Evolutionary conservation across 92 coral and sea anemone species (phyloP), one percentile per base, ranked within the genome.

Genomic region (Epizoanthus stellaris): DNA sequence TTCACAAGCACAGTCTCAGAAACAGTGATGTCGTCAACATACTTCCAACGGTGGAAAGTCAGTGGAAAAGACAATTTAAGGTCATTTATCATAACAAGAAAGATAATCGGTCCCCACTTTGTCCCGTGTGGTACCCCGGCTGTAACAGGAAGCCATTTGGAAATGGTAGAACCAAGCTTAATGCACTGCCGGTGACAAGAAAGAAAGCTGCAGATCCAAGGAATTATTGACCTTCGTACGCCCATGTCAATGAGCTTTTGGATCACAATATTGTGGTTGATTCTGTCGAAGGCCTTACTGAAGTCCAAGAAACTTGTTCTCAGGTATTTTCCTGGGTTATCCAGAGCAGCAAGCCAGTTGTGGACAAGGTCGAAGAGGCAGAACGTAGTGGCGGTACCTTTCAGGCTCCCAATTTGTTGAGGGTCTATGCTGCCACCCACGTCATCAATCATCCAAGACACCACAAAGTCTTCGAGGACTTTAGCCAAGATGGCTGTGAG

Each of bases 391-490:
- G 82, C 54, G 14, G 64, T 57, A 8, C 82, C 49, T 65, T 23
- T 76, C 39, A 58, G 54, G 23, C 82, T 76, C 5, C 82, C 82
- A 20, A 76, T 54, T 63, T 56, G 82, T 21, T 38, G 66, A 5
- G 77, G 76, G 23, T 81, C 86, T 1, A 81, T 81, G 5, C 23
- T 38, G n/a, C 52, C 68, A 47, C 75, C 14, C 47, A 82, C 45
- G 13, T 82, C 86, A 36, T 82, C 86, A 21, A 68, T 82, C 86
- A 82, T 82, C 86, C 67, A 82, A 9, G 42, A 82, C 4, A 81
- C 85, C 38, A 81, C 76, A 67, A 81, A 81, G 43, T 81, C 85
- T 13, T 68, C 85, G 19, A 81, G 76, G 13, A 81, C 59, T 81
- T 81, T 81, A 1, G 76, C 40, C n/a, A 81, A 39, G 25, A 81